Evolutionary conservation across 2,113 vertebrate genomes (phyloP).

Genomic region (Rhinopithecus roxellana): DNA sequence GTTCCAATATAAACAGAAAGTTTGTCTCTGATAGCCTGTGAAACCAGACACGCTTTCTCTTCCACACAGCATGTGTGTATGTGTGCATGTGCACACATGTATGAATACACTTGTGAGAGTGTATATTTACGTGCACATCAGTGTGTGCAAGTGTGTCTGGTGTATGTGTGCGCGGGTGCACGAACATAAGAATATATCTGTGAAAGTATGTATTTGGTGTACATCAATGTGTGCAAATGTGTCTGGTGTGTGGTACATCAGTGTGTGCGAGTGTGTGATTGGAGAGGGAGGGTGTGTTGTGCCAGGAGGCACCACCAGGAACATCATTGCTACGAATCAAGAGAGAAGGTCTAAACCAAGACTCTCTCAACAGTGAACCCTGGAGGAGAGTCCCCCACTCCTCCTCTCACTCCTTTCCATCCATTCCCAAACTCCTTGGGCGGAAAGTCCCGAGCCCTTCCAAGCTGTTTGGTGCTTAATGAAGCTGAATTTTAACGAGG

Average conservation of each 20-base stretch:
- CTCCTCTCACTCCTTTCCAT: not conserved
- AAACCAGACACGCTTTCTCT: conserved; percentile 19
- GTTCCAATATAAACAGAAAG: conserved; percentile 66
- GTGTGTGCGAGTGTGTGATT: accelerated
- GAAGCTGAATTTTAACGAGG: conserved; percentile 58
- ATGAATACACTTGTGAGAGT: not conserved
- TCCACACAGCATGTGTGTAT: not conserved
- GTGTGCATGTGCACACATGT: not conserved
- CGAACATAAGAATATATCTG: not conserved
- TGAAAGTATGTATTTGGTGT: not conserved
- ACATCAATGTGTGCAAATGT: not conserved
- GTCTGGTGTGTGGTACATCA: not conserved
- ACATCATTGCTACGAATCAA: conserved; percentile 66
- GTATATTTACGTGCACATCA: not conserved
- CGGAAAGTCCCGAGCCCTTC: not conserved
- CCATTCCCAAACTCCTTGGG: not conserved
- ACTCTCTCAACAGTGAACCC: conserved; percentile 21
- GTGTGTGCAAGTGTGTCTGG: not conserved
- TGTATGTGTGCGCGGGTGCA: not conserved
- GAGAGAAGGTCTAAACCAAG: conserved; percentile 67
- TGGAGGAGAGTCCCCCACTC: conserved; percentile 51
- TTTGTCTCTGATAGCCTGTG: conserved; percentile 21
- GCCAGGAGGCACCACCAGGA: conserved; percentile 48
- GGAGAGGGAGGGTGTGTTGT: accelerated
- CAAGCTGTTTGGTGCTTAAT: conserved; percentile 60